These are phyloP conservation scores for Akabosia matsudoensis DNA, from an alignment of 1,140 invertebrate species.

Conservation along the genomic window DNA sequence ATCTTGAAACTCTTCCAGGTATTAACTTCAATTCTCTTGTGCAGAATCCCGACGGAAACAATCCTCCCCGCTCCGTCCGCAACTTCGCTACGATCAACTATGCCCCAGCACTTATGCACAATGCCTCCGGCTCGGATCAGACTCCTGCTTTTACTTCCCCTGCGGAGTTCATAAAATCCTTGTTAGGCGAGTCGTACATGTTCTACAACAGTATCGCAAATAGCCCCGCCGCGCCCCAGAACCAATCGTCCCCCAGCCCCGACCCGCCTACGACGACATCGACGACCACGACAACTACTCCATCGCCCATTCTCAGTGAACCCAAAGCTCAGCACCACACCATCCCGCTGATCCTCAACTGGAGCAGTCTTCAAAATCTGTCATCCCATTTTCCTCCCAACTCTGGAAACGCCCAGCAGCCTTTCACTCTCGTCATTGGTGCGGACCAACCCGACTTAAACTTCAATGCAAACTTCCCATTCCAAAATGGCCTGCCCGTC, in stretches of 20 bases:
- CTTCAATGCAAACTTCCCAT: neutral
- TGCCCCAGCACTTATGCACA: neutral
- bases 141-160: slow-evolving; percentile 11
- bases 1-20: neutral
- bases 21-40: slow-evolving; percentile 7
- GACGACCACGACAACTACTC: neutral
- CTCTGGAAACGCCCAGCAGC: neutral
- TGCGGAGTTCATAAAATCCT: slow-evolving; percentile 15
- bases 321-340: neutral
- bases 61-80: neutral
- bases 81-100: neutral
- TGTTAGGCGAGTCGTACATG: slow-evolving; percentile 7
- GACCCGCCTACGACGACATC: neutral
- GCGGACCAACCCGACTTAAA: neutral
- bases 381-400: neutral
- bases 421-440: neutral
- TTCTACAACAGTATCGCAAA: neutral
- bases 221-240: neutral
- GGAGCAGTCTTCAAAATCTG: neutral
- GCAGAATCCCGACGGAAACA: neutral
- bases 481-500: neutral
- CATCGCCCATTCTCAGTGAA: neutral
- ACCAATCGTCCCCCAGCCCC: neutral
- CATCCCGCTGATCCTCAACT: neutral
- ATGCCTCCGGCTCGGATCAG: neutral